Percentiles rank a stretch among this genome's conserved stretches.
phyloP scores from a whole-genome alignment of 2,888 invertebrate genomes.

The Sphecodes monilicornis region DNA sequence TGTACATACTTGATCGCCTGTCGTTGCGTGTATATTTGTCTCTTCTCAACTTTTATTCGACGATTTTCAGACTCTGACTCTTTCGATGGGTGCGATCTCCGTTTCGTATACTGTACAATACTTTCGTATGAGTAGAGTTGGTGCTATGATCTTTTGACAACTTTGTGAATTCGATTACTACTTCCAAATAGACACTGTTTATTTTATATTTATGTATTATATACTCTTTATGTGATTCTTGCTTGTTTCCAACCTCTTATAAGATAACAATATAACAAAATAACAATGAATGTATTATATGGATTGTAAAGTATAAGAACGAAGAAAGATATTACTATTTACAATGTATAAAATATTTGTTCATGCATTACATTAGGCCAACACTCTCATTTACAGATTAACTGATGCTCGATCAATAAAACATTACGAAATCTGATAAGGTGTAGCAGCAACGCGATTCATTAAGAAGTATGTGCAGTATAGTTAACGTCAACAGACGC shows the following conservation, averaged over 20 bases:
- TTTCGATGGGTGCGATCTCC: not conserved
- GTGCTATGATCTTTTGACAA: not conserved
- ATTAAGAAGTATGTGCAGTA: slow-evolving; percentile 9
- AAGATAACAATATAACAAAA: not conserved
- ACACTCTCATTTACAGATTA: not conserved
- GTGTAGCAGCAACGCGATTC: not conserved
- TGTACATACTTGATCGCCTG: slow-evolving; percentile 74
- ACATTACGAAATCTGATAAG: not conserved
- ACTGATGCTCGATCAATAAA: not conserved
- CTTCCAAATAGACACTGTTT: not conserved
- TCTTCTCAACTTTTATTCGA: not conserved
- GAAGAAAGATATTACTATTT: not conserved
- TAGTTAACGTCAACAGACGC: not conserved
- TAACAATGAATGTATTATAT: not conserved
- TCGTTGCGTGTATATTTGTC: slow-evolving; percentile 41
- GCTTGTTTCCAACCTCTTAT: not conserved
- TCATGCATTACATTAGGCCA: not conserved
- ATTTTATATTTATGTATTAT: not conserved
- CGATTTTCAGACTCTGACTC: not conserved
- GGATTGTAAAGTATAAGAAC: not conserved
- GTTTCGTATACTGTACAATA: slow-evolving; percentile 6
- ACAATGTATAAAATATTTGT: not conserved
- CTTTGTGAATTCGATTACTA: not conserved
- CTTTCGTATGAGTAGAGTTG: not conserved
- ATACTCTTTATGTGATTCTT: not conserved